A percentile compares a stretch with the other conserved stretches of the same genome.
phyloP scores from a whole-genome alignment of 1,140 invertebrate species.

The Dendrolimus punctatus region DNA sequence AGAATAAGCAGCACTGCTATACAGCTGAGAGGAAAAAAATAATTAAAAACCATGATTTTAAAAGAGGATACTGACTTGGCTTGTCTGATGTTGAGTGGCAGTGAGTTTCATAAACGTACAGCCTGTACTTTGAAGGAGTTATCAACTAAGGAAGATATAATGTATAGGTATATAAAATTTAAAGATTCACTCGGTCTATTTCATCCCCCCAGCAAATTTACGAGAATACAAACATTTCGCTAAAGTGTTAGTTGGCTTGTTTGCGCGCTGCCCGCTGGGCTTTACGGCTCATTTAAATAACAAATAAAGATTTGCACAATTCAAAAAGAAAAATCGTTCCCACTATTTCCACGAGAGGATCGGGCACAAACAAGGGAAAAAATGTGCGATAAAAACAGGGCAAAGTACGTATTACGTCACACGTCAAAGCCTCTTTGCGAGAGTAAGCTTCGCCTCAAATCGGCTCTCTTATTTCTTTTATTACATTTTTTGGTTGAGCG shows the following conservation, averaged over 20 bases:
- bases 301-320: constrained; percentile 18
- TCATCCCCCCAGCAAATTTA: not conserved
- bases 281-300: constrained; percentile 34
- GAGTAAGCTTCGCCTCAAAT: constrained; percentile 2
- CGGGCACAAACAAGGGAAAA: constrained; percentile 14
- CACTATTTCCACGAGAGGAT: constrained; percentile 6
- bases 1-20: no score
- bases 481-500: constrained; percentile 2
- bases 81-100: no score
- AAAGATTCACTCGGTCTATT: not conserved
- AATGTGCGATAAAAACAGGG: constrained; percentile 14
- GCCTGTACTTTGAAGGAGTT: no score
- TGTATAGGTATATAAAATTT: no score
- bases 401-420: constrained; percentile 13
- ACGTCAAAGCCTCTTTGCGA: not conserved
- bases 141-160: no score
- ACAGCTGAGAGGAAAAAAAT: no score
- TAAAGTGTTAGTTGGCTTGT: constrained; percentile 2
- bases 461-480: constrained; percentile 1
- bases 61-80: no score
- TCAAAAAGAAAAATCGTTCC: constrained; percentile 19
- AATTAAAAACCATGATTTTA: no score
- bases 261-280: constrained; percentile 11
- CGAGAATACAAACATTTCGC: not conserved
- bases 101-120: no score